Conservation (phyloP, 1,140 invertebrate genomes). For the Drosophila ogumai region DNA sequence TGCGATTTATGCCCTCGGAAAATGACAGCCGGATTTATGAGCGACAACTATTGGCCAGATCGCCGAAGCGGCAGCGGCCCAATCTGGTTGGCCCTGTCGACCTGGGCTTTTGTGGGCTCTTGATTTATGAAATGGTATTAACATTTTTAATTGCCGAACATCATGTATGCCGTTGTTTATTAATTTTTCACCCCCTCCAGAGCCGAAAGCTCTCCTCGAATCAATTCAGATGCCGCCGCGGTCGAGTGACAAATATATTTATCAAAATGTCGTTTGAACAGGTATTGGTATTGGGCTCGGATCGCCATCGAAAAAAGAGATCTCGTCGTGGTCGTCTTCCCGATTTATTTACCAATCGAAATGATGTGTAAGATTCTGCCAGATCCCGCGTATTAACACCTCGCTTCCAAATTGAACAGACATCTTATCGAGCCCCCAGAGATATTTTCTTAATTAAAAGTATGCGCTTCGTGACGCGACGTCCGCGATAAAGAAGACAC, state of each 20-base stretch:
- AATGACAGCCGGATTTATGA: constrained; percentile 75
- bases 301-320: constrained; percentile 36
- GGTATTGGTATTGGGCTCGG: constrained; percentile 41
- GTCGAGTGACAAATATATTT: constrained; percentile 81
- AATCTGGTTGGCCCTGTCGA: constrained; percentile 74
- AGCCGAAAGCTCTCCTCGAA: constrained; percentile 27
- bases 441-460: constrained; percentile 81
- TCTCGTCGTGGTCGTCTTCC: constrained; percentile 1
- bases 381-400: constrained; percentile 52
- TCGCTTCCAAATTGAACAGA: constrained; percentile 48
- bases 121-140: constrained; percentile 84
- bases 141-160: constrained; percentile 85
- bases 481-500: constrained; percentile 57
- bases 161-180: constrained; percentile 84
- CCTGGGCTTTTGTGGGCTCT: constrained; percentile 61
- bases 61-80: constrained; percentile 31
- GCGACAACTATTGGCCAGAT: constrained; percentile 80
- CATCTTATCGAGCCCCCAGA: constrained; percentile 63
- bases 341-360: constrained; percentile 57
- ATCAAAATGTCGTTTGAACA: constrained; percentile 72
- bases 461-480: constrained; percentile 45
- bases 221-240: constrained; percentile 11
- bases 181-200: constrained; percentile 69
- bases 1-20: constrained; percentile 60
- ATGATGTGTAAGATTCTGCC: constrained; percentile 40